phyloP scores from a whole-genome alignment of 2,888 invertebrate species.

The Eilema caniola region DNA sequence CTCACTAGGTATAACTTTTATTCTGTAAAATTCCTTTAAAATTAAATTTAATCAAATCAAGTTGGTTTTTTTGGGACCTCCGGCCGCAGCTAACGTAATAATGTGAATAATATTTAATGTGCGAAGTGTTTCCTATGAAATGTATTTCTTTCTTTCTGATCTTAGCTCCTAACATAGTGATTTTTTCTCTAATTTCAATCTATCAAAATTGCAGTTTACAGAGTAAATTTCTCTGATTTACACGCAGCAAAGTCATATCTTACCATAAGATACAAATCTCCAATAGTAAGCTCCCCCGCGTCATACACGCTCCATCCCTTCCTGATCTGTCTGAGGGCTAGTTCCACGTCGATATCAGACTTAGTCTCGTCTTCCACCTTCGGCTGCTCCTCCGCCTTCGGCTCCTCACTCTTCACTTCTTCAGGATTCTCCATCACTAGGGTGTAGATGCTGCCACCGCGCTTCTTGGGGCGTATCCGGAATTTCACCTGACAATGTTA shows the following conservation, averaged over 20 bases:
- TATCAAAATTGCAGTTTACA: too few relatives aligned
- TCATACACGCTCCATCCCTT: constrained; percentile 93
- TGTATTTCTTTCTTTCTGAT: too few relatives aligned
- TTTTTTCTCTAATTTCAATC: too few relatives aligned
- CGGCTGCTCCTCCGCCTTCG: constrained; percentile 51
- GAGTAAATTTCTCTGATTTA: too few relatives aligned
- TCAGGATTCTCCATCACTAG: constrained; percentile 67
- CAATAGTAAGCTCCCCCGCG: constrained; percentile 93
- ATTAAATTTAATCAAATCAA: too few relatives aligned
- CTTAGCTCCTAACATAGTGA: too few relatives aligned
- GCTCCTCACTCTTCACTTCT: constrained; percentile 49
- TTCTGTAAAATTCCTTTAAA: too few relatives aligned
- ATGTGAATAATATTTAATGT: too few relatives aligned
- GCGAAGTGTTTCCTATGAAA: too few relatives aligned
- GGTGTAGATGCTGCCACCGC: constrained; percentile 76
- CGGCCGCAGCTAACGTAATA: too few relatives aligned
- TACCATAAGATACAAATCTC: constrained; percentile 96
- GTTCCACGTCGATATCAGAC: constrained; percentile 71
- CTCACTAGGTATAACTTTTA: too few relatives aligned
- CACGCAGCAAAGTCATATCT: constrained; percentile 41
- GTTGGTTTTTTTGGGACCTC: too few relatives aligned
- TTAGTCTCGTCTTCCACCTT: constrained; percentile 54
- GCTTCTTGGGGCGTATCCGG: constrained; percentile 77
- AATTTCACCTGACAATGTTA: constrained; percentile 77
- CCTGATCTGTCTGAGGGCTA: constrained; percentile 78